Evolutionary conservation across 2,113 vertebrate genomes (phyloP).

Genomic region (Oncorhynchus gorbuscha): DNA sequence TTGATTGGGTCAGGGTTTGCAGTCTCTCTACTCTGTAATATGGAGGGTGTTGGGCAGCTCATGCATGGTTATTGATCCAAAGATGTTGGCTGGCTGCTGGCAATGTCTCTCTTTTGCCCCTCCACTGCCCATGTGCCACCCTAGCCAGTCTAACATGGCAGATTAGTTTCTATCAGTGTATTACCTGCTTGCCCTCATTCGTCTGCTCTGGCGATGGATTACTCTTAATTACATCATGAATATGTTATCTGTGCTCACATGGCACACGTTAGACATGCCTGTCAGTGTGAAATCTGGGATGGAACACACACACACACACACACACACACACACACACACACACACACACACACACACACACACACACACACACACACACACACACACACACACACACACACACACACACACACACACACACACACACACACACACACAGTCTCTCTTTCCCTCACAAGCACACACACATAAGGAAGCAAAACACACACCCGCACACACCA

Average conservation of each 20-base stretch:
- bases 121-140: neutral
- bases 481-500: neutral
- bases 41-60: neutral
- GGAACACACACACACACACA: conserved; percentile 4
- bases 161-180: conserved; percentile 18
- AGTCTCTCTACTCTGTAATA: neutral
- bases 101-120: neutral
- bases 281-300: conserved; percentile 26
- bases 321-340: neutral
- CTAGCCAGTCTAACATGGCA: neutral
- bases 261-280: conserved; percentile 7
- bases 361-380: neutral
- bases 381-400: neutral
- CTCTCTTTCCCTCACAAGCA: too few species aligned
- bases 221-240: neutral
- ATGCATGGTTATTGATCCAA: neutral
- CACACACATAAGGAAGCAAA: neutral
- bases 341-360: neutral
- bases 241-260: conserved; percentile 34
- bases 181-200: conserved; percentile 18
- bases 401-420: neutral
- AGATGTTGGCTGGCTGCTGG: neutral
- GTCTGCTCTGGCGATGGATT: conserved; percentile 11
- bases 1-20: neutral
- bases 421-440: neutral